Conservation (phyloP, 2,888 invertebrate genomes). For the Ypsolopha scabrella region DNA sequence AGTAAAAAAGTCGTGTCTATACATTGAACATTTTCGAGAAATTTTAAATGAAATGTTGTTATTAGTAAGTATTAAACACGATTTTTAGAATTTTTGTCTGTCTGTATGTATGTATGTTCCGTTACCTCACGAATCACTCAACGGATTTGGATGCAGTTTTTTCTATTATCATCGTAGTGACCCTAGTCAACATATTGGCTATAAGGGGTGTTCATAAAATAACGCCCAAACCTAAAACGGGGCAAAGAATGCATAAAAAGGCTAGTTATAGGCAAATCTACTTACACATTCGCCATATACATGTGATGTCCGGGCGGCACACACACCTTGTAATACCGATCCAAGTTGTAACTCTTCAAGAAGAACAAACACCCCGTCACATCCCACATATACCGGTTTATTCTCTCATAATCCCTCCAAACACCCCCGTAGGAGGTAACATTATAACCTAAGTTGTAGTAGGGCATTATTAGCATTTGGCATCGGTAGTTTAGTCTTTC, state of each 20-base stretch:
- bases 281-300: constrained; percentile 72
- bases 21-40: too few species aligned
- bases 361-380: constrained; percentile 74
- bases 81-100: too few species aligned
- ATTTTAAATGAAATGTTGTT: too few species aligned
- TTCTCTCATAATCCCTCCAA: constrained; percentile 38
- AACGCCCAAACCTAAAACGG: neutral
- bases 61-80: too few species aligned
- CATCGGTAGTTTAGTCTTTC: constrained; percentile 73
- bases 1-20: too few species aligned
- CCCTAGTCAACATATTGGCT: too few species aligned
- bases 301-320: constrained; percentile 73
- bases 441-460: constrained; percentile 19
- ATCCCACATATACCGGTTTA: constrained; percentile 72
- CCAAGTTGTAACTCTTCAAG: constrained; percentile 70
- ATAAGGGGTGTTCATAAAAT: too few species aligned
- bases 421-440: neutral
- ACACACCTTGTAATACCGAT: constrained; percentile 73
- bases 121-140: too few species aligned
- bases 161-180: too few species aligned
- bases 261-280: constrained; percentile 13
- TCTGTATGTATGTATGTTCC: too few species aligned
- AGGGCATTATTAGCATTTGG: constrained; percentile 70
- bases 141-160: too few species aligned
- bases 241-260: neutral